phyloP scores from a whole-genome alignment of 2,113 vertebrate genomes.

The Gasterosteus aculeatus region DNA sequence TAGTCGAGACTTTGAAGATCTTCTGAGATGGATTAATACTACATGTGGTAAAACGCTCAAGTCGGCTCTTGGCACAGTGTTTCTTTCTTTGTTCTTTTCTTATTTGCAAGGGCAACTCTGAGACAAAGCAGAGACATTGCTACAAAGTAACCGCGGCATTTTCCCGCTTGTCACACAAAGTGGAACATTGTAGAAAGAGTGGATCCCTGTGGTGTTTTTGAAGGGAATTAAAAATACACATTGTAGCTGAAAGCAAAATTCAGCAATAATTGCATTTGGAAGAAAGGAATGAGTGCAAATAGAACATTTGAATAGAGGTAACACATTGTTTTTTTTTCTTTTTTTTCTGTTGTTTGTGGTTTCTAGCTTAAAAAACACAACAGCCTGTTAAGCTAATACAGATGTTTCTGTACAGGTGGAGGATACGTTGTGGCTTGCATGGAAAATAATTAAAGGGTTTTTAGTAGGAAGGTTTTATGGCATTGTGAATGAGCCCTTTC shows the following conservation, averaged over 20 bases:
- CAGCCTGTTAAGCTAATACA: not conserved
- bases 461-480: not conserved
- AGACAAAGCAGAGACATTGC: conserved; percentile 45
- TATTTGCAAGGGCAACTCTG: conserved; percentile 17
- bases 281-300: conserved; percentile 16
- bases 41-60: conserved; percentile 4
- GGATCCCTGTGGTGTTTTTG: conserved; percentile 50
- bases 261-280: conserved; percentile 43
- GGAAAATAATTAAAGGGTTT: not conserved
- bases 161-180: conserved; percentile 33
- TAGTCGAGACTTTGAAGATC: conserved; percentile 9
- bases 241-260: conserved; percentile 34
- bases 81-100: conserved; percentile 8
- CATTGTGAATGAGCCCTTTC: not conserved
- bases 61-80: conserved; percentile 17
- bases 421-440: not conserved
- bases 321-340: conserved; percentile 4
- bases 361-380: not conserved
- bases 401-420: not conserved
- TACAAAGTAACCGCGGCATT: conserved; percentile 26
- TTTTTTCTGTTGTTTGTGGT: not conserved
- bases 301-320: conserved; percentile 16
- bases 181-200: conserved; percentile 42
- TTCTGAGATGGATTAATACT: not conserved
- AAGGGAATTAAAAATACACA: conserved; percentile 49